Base-by-base conservation (phyloP, 2,888 invertebrate species). In the Sesamia inferens region DNA sequence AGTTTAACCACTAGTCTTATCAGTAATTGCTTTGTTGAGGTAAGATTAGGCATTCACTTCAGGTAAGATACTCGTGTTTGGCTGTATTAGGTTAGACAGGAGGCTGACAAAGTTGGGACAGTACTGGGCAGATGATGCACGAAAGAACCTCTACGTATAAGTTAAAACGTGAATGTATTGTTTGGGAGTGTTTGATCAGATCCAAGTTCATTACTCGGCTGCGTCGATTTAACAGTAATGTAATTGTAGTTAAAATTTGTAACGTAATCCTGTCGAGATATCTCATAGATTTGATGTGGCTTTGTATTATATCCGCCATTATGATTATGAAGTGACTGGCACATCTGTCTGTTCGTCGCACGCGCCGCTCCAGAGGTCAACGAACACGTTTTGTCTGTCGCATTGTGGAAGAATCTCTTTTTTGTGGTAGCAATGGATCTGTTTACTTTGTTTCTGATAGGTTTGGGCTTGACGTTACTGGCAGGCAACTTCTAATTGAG, bases 231-330 rank as follows among this genome's bases (percentile, higher is more conserved):
- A 93, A 94, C 94, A 93, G 94, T 91, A 93, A 92, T 90, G 90
- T 92, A 94, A 94, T 95, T 94, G 94, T 94, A 90, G 93, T 94
- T 93, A 91, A 92, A 94, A 93, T 90, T 93, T 92, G 94, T 95
- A 93, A 93, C 90, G 93, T 95, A 95, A 95, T 95, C 95, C 95
- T 87, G 82, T 76, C 85, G 89, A 95, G 93, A 94, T 95, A 95
- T 95, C 95, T 95, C 84, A 54, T 84, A 92, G 94, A 94, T 95
- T 94, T 90, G 92, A 90, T 92, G 92, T 91, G 87, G 90, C 93
- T 94, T 94, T 94, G 94, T 94, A 90, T 91, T 90, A 89, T 88
- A 90, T 92, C 93, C 92, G 94, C 93, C 94, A 92, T 93, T 93
- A 91, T 93, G 93, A 91, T 92, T 93, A 89, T 94, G 93, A 94